These are phyloP conservation scores for Fopius arisanus DNA, from an alignment of 1,140 invertebrate genomes.

Conservation along the genomic window DNA sequence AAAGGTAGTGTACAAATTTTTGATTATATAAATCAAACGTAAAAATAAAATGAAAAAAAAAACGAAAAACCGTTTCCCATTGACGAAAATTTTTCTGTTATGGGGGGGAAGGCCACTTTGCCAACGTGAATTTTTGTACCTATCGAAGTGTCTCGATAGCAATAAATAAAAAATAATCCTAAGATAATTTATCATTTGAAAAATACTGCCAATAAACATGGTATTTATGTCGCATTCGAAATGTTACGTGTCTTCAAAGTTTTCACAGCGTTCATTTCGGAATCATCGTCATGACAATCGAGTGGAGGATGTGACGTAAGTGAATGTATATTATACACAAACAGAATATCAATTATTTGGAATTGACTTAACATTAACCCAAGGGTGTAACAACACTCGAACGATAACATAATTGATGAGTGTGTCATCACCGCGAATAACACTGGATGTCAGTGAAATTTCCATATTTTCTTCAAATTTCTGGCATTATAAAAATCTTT, in stretches of 20 bases:
- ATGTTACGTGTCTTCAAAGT: background rate
- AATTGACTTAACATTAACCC: background rate
- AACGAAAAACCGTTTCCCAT: background rate
- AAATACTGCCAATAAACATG: conserved; percentile 1
- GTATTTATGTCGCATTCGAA: conserved; percentile 5
- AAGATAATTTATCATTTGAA: background rate
- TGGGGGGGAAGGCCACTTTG: background rate
- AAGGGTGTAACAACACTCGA: background rate
- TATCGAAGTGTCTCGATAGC: conserved; percentile 20
- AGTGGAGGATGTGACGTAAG: background rate
- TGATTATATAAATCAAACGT: conserved; percentile 5
- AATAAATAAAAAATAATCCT: background rate
- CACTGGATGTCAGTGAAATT: no score
- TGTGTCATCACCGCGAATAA: background rate
- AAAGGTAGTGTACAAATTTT: conserved; percentile 3
- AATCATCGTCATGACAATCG: background rate
- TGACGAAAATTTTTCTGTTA: background rate
- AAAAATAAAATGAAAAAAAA: background rate
- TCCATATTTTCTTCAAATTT: no score
- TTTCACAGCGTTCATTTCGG: background rate
- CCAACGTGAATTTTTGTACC: conserved; percentile 19
- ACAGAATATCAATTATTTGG: background rate
- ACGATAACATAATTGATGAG: background rate
- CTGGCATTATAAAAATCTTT: no score
- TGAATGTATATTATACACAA: background rate